These are phyloP conservation scores for Crotophaga sulcirostris DNA, from an alignment of 2,113 vertebrate species.

Conservation along the genomic window DNA sequence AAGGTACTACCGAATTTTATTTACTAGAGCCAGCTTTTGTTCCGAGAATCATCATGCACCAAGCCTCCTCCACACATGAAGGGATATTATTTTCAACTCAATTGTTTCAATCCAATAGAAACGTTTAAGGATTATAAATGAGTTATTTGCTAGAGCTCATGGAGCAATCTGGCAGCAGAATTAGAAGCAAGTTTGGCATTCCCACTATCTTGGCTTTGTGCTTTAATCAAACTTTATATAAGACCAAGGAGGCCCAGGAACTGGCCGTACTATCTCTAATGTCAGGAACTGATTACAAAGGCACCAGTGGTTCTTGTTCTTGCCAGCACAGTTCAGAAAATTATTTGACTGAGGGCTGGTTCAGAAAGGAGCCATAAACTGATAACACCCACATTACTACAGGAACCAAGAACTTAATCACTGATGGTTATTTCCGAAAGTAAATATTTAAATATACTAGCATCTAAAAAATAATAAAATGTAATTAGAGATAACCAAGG, in stretches of 20 bases:
- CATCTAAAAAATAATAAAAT: conserved; percentile 60
- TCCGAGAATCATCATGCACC: neutral
- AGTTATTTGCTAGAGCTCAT: neutral
- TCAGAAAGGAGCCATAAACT: conserved; percentile 44
- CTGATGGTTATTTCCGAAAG: conserved; percentile 53
- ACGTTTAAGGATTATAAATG: neutral
- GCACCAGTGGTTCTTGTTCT: conserved; percentile 29
- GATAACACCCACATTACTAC: conserved; percentile 47
- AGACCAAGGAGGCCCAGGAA: conserved; percentile 48
- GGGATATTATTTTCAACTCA: neutral
- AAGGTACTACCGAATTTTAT: neutral
- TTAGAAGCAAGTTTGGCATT: neutral
- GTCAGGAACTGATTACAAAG: conserved; percentile 46
- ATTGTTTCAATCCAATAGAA: neutral
- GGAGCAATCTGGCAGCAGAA: neutral
- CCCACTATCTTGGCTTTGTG: neutral
- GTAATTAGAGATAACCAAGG: conserved; percentile 49
- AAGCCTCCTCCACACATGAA: neutral
- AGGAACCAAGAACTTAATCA: conserved; percentile 66
- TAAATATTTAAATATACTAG: conserved; percentile 58
- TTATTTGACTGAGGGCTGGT: conserved; percentile 1
- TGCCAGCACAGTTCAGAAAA: conserved; percentile 29
- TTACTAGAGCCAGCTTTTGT: neutral
- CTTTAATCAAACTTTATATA: conserved; percentile 45
- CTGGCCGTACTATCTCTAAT: neutral